Percentiles rank a stretch among this genome's conserved stretches.
These are phyloP conservation scores for Polypterus bichir DNA, from an alignment of 2,113 vertebrate genomes.

Conservation along the genomic window DNA sequence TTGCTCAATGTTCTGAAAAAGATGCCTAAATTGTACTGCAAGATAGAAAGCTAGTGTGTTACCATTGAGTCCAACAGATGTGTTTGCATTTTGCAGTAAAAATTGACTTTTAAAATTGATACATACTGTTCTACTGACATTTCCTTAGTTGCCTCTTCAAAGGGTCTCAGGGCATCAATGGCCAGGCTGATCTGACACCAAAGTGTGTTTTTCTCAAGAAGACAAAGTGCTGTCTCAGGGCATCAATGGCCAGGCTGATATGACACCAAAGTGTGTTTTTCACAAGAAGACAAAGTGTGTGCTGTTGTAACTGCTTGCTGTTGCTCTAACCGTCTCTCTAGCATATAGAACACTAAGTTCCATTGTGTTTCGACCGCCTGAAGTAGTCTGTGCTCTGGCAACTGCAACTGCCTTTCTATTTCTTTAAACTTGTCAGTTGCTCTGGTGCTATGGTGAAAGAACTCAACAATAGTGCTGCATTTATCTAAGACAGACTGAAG, in stretches of 20 bases:
- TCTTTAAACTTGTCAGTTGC: not conserved
- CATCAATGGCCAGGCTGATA: too few relatives aligned
- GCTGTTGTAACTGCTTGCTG: constrained; percentile 1
- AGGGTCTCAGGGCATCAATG: constrained; percentile 6
- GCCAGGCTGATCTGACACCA: not conserved
- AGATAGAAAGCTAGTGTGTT: too few relatives aligned
- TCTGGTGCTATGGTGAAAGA: constrained; percentile 7
- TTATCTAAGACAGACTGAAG: not conserved
- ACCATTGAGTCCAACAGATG: too few relatives aligned
- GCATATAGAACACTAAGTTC: constrained; percentile 4
- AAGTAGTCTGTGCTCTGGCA: constrained; percentile 1
- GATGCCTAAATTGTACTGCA: too few relatives aligned
- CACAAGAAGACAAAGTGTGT: constrained; percentile 4
- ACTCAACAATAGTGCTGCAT: not conserved
- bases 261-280: constrained; percentile 1
- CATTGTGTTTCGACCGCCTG: not conserved
- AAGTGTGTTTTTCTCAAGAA: constrained; percentile 4
- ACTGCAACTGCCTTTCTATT: not conserved
- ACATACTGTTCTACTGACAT: constrained; percentile 7
- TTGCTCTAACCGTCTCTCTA: constrained; percentile 2
- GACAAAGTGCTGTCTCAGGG: constrained; percentile 5
- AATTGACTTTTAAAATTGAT: constrained; percentile 1
- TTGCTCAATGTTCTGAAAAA: too few relatives aligned
- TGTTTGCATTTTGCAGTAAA: too few relatives aligned
- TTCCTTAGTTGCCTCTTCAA: constrained; percentile 9